These are phyloP conservation scores for Aporophyla lueneburgensis DNA, from an alignment of 2,888 invertebrate genomes.

Conservation along the genomic window DNA sequence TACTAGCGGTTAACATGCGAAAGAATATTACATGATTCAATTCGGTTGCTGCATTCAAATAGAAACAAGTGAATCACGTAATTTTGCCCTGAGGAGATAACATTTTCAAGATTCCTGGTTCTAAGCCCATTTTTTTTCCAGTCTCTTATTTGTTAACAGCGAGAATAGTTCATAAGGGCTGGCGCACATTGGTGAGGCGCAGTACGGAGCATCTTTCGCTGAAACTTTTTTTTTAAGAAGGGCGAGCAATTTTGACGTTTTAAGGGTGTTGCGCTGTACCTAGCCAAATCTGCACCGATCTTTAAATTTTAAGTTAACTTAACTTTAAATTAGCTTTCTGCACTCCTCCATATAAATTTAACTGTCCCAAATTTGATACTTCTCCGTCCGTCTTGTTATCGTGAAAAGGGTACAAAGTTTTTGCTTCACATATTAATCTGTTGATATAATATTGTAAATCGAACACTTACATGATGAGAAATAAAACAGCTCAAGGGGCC, in stretches of 20 bases:
- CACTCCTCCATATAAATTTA: too few relatives aligned
- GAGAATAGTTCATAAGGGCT: background rate
- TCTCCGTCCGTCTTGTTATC: too few relatives aligned
- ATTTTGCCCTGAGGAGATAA: background rate
- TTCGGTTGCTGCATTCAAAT: background rate
- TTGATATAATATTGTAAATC: background rate
- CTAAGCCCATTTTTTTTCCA: background rate
- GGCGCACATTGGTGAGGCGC: background rate
- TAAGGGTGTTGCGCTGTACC: background rate
- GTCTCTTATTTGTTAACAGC: too few relatives aligned
- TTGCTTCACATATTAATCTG: too few relatives aligned
- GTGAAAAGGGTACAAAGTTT: too few relatives aligned
- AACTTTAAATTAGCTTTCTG: too few relatives aligned
- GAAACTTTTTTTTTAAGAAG: background rate
- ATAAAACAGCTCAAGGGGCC: conserved; percentile 99
- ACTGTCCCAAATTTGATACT: too few relatives aligned
- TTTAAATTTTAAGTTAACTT: too few relatives aligned
- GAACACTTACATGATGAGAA: conserved; percentile 96
- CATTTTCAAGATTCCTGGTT: too few relatives aligned
- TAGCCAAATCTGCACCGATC: too few relatives aligned
- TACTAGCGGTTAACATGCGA: background rate
- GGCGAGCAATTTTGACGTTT: background rate
- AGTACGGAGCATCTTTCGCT: background rate
- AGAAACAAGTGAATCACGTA: background rate
- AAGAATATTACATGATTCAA: background rate